Conservation (phyloP, 2,797 vertebrate species). For the Syncerus caffer region DNA sequence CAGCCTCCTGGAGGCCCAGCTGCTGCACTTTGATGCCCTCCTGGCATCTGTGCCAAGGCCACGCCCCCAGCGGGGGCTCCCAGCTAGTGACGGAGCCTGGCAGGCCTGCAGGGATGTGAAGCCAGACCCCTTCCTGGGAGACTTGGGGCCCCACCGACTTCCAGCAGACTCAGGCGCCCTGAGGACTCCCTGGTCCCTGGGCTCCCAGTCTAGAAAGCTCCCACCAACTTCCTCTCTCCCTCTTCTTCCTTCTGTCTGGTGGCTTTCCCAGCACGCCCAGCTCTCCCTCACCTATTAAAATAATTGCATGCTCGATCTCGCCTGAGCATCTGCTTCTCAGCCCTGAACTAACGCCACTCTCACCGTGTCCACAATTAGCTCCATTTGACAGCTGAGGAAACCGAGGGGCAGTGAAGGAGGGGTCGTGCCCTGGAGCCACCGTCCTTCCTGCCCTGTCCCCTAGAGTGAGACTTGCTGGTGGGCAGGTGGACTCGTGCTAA, state of each 20-base stretch:
- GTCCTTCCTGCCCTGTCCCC: neutral
- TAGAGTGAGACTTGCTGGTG: rapidly evolving
- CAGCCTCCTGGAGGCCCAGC: neutral
- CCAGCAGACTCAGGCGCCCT: neutral
- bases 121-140: neutral
- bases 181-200: neutral
- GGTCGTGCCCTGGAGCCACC: neutral
- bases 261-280: neutral
- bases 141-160: neutral
- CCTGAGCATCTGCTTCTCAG: neutral
- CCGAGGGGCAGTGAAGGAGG: neutral
- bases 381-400: neutral
- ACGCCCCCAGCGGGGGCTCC: rapidly evolving
- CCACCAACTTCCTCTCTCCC: neutral
- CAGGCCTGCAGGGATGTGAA: neutral
- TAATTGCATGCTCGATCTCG: neutral
- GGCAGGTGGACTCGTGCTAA: neutral
- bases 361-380: rapidly evolving
- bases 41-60: neutral
- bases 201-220: neutral
- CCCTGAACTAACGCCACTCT: neutral
- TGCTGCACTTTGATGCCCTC: neutral
- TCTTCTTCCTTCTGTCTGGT: neutral
- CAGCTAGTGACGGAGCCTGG: neutral
- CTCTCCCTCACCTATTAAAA: neutral